Percentiles rank a stretch among this genome's conserved stretches.
Conservation (phyloP, 2,113 vertebrate genomes). For the Amia ocellicauda region DNA sequence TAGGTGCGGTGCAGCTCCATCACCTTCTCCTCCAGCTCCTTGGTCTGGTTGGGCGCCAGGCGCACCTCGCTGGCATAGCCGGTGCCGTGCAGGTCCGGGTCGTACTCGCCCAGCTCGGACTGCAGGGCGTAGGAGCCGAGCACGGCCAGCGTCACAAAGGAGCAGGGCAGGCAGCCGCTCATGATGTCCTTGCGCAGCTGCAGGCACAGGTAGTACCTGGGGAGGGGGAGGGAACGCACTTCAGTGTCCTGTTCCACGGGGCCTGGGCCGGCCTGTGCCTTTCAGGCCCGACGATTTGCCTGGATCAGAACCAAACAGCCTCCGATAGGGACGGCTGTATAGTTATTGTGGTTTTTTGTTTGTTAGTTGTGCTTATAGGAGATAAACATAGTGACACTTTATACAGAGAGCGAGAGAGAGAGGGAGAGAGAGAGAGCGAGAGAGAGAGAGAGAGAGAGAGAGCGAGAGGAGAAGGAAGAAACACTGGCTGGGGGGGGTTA, state of each 20-base stretch:
- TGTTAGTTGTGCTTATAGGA: no score
- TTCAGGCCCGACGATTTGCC: no score
- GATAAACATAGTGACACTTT: no score
- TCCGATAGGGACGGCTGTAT: no score
- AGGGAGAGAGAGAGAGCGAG: no score
- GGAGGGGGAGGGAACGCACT: background rate
- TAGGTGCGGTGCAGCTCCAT: constrained; percentile 93
- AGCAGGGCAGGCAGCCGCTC: constrained; percentile 83
- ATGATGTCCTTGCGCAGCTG: constrained; percentile 93
- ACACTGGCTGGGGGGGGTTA: background rate
- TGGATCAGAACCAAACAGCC: no score
- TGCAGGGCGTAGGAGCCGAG: constrained; percentile 93
- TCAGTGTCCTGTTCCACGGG: no score
- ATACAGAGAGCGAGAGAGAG: no score
- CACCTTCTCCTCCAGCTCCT: constrained; percentile 94
- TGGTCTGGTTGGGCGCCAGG: constrained; percentile 86
- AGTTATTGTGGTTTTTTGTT: no score
- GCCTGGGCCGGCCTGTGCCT: no score
- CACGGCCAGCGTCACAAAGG: constrained; percentile 91
- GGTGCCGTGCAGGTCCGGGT: constrained; percentile 76
- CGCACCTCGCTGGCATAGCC: constrained; percentile 88
- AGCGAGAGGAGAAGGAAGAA: background rate
- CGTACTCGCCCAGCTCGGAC: constrained; percentile 92
- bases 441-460: no score
- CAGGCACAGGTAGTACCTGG: constrained; percentile 90